Evolutionary conservation across 2,113 vertebrate species (phyloP).

Genomic region (Corapipo altera): DNA sequence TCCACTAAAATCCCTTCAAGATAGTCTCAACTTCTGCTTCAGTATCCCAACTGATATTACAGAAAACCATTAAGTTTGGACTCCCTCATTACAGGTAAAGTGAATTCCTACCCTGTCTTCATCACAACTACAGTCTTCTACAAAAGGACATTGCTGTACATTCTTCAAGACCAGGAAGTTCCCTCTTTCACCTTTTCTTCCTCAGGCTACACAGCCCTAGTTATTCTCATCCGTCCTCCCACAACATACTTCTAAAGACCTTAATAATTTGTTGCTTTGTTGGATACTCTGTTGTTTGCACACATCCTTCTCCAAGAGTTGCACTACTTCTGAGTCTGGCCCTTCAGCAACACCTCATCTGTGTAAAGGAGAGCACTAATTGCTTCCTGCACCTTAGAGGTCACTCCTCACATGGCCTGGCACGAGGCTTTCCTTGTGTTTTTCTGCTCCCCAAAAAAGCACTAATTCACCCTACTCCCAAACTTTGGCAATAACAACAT

Average conservation of each 20-base stretch:
- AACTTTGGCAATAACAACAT: neutral
- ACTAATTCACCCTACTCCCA: neutral
- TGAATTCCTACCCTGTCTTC: neutral
- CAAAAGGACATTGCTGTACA: neutral
- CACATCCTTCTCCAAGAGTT: neutral
- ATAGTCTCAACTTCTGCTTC: neutral
- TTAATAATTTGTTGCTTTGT: neutral
- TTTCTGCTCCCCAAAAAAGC: neutral
- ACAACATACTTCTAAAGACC: neutral
- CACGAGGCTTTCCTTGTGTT: neutral
- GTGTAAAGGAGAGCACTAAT: neutral
- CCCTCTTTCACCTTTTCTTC: neutral
- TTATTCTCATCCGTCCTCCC: neutral
- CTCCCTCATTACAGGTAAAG: neutral
- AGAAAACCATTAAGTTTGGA: neutral
- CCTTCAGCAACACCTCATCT: neutral
- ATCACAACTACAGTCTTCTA: neutral
- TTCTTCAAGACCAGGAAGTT: neutral
- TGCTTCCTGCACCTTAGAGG: neutral
- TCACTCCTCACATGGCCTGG: neutral
- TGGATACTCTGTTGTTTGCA: neutral
- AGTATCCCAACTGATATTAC: neutral
- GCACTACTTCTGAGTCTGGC: neutral
- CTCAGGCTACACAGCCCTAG: neutral
- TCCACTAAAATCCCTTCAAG: neutral